Percentiles rank a stretch among this genome's conserved stretches.
Conservation (phyloP, 2,797 vertebrate genomes). For the Neomorphus geoffroyi region DNA sequence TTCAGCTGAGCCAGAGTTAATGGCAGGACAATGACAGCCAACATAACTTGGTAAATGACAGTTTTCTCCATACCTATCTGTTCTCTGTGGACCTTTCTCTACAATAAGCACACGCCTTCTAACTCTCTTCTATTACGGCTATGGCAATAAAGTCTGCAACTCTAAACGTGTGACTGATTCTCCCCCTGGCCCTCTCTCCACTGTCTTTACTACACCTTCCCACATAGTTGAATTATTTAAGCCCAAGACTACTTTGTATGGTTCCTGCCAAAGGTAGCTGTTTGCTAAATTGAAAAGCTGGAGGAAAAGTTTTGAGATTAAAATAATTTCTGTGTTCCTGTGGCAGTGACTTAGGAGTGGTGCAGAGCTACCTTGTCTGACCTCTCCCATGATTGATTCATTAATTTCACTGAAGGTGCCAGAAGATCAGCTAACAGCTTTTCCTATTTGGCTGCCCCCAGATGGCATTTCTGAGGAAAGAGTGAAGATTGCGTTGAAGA, state of each 20-base stretch:
- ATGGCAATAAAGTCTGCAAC: not conserved
- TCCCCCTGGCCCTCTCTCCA: not conserved
- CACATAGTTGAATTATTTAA: not conserved
- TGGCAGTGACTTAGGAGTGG: not conserved
- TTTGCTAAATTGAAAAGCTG: not conserved
- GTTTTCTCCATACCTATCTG: not conserved
- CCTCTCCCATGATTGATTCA: slow-evolving; percentile 3
- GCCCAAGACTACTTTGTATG: not conserved
- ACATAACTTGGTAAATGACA: not conserved
- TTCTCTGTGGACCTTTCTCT: not conserved
- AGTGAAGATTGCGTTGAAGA: not conserved
- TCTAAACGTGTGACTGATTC: not conserved
- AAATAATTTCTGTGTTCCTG: not conserved
- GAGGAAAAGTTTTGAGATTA: not conserved
- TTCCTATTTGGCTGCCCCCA: not conserved
- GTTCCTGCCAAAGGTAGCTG: not conserved
- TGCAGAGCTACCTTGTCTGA: not conserved
- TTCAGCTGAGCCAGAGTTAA: not conserved
- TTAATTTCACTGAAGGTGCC: slow-evolving; percentile 49
- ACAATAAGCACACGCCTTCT: not conserved
- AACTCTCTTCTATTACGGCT: not conserved
- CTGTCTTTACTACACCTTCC: not conserved
- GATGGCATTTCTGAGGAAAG: slow-evolving; percentile 37
- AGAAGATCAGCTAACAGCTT: not conserved
- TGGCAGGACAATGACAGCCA: not conserved